Percentiles rank a stretch among this genome's conserved stretches.
These are phyloP conservation scores for Pavo muticus DNA, from an alignment of 2,113 vertebrate genomes.

Conservation along the genomic window DNA sequence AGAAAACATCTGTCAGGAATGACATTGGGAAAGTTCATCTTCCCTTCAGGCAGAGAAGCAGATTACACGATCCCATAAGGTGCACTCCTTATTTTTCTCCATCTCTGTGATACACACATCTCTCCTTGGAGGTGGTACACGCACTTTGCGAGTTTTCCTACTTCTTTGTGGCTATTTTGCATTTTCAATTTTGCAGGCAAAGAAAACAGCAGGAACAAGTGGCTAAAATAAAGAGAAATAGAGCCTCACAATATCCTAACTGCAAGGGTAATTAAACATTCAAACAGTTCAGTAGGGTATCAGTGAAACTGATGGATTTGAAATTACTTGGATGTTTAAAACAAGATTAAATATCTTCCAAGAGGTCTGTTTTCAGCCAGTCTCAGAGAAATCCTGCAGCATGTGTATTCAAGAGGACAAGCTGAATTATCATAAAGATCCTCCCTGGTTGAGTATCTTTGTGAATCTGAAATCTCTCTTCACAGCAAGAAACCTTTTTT, in stretches of 20 bases:
- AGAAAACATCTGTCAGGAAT: not conserved
- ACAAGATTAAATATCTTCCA: not conserved
- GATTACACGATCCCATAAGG: not conserved
- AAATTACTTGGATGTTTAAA: constrained; percentile 10
- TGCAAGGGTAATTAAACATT: constrained; percentile 6
- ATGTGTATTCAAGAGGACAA: not conserved
- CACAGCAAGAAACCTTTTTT: not conserved
- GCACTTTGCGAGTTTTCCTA: not conserved
- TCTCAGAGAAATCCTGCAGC: not conserved
- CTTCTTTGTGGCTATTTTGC: not conserved
- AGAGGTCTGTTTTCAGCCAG: not conserved
- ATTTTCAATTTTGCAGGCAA: not conserved
- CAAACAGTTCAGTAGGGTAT: not conserved
- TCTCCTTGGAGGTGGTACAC: not conserved
- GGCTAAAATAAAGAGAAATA: not conserved
- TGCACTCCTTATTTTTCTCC: not conserved
- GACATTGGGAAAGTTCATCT: not conserved
- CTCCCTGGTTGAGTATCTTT: not conserved
- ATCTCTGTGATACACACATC: not conserved
- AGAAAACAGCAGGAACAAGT: not conserved
- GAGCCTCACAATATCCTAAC: not conserved
- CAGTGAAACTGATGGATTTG: not conserved
- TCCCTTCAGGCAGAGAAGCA: not conserved
- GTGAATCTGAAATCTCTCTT: not conserved
- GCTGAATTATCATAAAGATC: not conserved